Evolutionary conservation across 2,113 vertebrate species (phyloP), one percentile per base, ranked within the genome.

Genomic region (Neolamprologus toae): DNA sequence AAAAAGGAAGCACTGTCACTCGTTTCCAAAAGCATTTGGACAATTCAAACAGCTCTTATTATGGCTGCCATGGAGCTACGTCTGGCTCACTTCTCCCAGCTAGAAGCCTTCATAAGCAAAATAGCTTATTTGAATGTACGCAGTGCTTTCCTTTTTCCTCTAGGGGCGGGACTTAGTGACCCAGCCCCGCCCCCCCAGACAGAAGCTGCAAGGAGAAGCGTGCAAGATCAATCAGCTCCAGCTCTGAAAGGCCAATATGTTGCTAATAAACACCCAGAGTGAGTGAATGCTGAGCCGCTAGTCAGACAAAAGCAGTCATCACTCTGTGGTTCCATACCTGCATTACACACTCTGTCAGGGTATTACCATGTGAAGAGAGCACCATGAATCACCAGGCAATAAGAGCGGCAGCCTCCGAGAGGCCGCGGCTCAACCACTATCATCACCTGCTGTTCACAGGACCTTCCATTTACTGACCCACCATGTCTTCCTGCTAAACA

Each of bases 161-260:
- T 2, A 37, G 40, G 61, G 84, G 88, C 8, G 7, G 85, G 81
- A 54, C 76, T 61, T 17, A 33, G 31, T n/a, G 33, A 5, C 35
- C n/a, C 19, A 3, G 28, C 66, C 66, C 76, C 66, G 0, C 31
- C 51, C 8, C 54, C 83, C 71, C 40, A 31, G n/a, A 81, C 85
- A 89, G 51, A 87, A 61, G 89, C 79, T 61, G 85, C 80, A 88
- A 81, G 82, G 90, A 55, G 79, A 73, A 88, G 92, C 89, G 59
- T 94, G 86, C 84, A 87, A 81, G 95, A 94, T 96, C 92, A 89
- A 94, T 96, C 90, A 82, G 91, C 88, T 35, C 86, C 82, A 33
- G 89, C 90, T 80, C 84, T 86, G 87, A 89, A 92, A 93, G 90
- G 80, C 79, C 82, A 89, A 89, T 84, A 87, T 87, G 89, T 54